Base-by-base conservation (phyloP, 2,888 invertebrate species). In the Oligia strigilis region DNA sequence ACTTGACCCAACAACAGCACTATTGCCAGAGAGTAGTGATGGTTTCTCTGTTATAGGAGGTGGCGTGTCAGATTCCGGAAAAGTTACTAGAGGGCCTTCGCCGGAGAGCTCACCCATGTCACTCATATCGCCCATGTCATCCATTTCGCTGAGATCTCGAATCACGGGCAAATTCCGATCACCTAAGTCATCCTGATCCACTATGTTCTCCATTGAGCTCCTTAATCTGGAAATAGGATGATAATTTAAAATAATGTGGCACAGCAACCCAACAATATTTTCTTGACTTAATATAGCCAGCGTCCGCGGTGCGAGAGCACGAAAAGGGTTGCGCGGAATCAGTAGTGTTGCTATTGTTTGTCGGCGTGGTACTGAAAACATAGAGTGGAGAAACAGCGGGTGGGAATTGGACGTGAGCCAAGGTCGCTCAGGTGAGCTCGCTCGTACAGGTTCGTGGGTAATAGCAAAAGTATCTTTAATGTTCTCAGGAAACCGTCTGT, bases 11-110 rank as follows among this genome's bases (percentile, higher is more conserved):
- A 95, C 94, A 11, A 95, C 93, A 23, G 93, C 93, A 82, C 97
- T 92, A 93, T 94, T 95, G 85, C 97, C 93, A 90, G 97, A 92
- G 62, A 96, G 92, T 89, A 97, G 88, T 76, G 94, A 95, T 89
- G 97, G 93, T 94, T 97, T 92, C 91, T 97, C 92, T 93, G 94
- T 92, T 81, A 94, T 92, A 74, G 97, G 98, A 40, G 98, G 98
- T 75, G 98, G 98, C 43, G 98, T 98, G 88, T 98, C 98, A 4
- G 98, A 97, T 93, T 98, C 98, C 29, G 98, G 99, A 95, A 98
- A 98, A 79, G 98, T 98, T 76, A 99, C 98, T 87, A 98, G 94
- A 0, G 98, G 98, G 85, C 98, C 98, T 70, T 97, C 97, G 17
- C 94, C 92, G 46, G 94, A 92, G 43, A 96, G 92, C 78, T 97